These are phyloP conservation scores for Spodoptera frugiperda DNA, from an alignment of 1,140 invertebrate species.

Conservation along the genomic window DNA sequence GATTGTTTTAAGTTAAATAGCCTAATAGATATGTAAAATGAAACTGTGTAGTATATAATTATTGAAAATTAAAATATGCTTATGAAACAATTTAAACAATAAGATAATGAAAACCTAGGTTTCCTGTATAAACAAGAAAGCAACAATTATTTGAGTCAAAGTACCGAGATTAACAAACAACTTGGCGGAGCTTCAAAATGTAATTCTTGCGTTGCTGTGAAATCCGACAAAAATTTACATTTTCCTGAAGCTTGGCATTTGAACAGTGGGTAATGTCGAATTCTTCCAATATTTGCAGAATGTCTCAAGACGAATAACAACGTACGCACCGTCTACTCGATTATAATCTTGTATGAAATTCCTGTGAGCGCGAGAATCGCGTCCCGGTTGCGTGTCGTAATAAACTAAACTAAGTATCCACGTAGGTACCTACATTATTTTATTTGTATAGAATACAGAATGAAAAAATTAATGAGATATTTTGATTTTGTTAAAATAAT, in stretches of 20 bases:
- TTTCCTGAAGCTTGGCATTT: slow-evolving; percentile 13
- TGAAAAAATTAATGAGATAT: not conserved
- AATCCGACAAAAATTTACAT: slow-evolving; percentile 22
- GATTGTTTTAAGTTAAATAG: too few species aligned
- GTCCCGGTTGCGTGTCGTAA: slow-evolving; percentile 69
- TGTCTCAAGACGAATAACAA: slow-evolving; percentile 43
- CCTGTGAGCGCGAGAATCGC: slow-evolving; percentile 67
- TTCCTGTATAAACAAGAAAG: not conserved
- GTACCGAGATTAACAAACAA: slow-evolving; percentile 17
- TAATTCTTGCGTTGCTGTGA: slow-evolving; percentile 16
- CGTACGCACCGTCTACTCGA: slow-evolving; percentile 55
- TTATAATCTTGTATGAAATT: slow-evolving; percentile 67
- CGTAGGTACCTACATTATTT: too few species aligned
- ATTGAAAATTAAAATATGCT: too few species aligned
- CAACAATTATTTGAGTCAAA: not conserved
- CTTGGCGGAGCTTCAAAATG: slow-evolving; percentile 39
- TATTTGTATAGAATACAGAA: not conserved
- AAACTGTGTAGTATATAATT: too few species aligned
- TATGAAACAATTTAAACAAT: too few species aligned
- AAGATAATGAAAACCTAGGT: not conserved
- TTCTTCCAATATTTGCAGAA: slow-evolving; percentile 41
- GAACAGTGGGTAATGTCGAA: not conserved
- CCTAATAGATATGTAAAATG: too few species aligned
- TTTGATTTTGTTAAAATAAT: not conserved
- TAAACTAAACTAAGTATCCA: slow-evolving; percentile 31